Base-by-base conservation (phyloP, 2,113 vertebrate genomes). In the Tyto alba region DNA sequence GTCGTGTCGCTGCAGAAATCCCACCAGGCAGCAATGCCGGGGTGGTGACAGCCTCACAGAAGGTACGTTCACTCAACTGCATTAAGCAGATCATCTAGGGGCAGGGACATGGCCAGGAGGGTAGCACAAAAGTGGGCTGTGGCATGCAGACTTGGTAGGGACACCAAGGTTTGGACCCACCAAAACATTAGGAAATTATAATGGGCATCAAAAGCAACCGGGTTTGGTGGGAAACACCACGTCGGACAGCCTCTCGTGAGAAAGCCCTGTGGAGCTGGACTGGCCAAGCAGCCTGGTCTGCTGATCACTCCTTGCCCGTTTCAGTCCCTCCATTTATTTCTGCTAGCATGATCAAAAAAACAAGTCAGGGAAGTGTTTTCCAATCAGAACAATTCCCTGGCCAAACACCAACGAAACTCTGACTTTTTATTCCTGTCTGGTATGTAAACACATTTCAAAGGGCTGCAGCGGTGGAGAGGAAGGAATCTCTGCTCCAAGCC, bases 171-270 rank as follows among this genome's bases (percentile, higher is more conserved):
- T n/a, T n/a, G n/a, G n/a, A 57, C 60, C n/a, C 38, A 57, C 55
- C 0, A 9, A 53, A 48, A 67, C 4, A 1, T 32, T 15, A 47
- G 32, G 45, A 47, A 83, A 77, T 63, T 16, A 16, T 2, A 63
- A 52, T 0, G 9, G 71, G 13, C 20, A 41, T 23, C 0, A 0
- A 85, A 86, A 93, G 16, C 68, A 13, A 48, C 72, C 34, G 29
- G n/a, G 11, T 76, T 87, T 90, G 81, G 29, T 38, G 57, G 17
- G 36, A 41, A 2, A 8, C 29, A 20, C 9, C 1, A 2, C 0
- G 0, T 19, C 0, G 0, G 45, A 79, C 30, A 85, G n/a, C 12
- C 34, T 36, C 25, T 0, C 0, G 8, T 56, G 43, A 43, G 56
- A 62, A 86, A 93, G 43, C 17, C 30, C 41, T 5, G 2, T 1